These are phyloP conservation scores for western clawed frog (Xenopus tropicalis) DNA, from an alignment of 2,113 vertebrate species.

Conservation along the genomic window UCB_Xtro_10.0 CM004443.2:179518501-179519000, in stretches of 20 bases:
- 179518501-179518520: too few species aligned
- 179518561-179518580: too few species aligned
- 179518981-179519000: neutral
- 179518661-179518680: slow-evolving; percentile 23
- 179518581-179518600: neutral
- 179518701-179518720: slow-evolving; percentile 39
- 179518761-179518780: slow-evolving; percentile 31
- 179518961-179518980: neutral
- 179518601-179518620: too few species aligned
- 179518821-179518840: too few species aligned
- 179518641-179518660: slow-evolving; percentile 6
- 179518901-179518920: too few species aligned
- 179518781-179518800: slow-evolving; percentile 23
- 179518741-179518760: slow-evolving; percentile 38
- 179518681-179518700: slow-evolving; percentile 41
- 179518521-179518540: too few species aligned
- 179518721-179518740: slow-evolving; percentile 37
- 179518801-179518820: slow-evolving; percentile 22
- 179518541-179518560: too few species aligned
- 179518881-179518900: neutral
- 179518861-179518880: too few species aligned
- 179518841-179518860: too few species aligned
- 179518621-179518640: neutral
- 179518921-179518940: neutral
- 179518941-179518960: too few species aligned